phyloP scores from a whole-genome alignment of 1,140 invertebrate species.

The Dryas iulia region DNA sequence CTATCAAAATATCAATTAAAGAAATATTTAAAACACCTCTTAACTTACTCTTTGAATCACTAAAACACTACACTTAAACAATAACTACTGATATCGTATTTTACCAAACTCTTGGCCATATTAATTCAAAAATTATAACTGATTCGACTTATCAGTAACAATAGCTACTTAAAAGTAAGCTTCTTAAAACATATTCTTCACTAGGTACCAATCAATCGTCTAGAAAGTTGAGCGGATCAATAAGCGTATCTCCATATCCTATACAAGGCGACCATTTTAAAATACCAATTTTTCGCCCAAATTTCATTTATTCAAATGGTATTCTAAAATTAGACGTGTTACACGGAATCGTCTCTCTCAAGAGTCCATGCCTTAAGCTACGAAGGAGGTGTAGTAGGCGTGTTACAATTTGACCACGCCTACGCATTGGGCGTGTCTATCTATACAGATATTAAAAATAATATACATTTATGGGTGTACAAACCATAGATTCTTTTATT shows the following conservation, averaged over 20 bases:
- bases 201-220: conserved; percentile 68
- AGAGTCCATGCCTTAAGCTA: conserved; percentile 47
- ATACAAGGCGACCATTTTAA: conserved; percentile 46
- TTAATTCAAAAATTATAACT: neutral
- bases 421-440: conserved; percentile 50
- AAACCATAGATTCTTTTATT: neutral
- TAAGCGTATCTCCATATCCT: conserved; percentile 61
- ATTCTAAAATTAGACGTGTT: conserved; percentile 56
- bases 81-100: too few species aligned
- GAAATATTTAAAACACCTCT: too few species aligned
- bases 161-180: neutral
- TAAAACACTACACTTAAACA: too few species aligned
- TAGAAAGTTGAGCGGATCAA: conserved; percentile 73
- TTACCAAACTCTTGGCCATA: neutral
- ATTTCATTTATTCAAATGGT: conserved; percentile 32
- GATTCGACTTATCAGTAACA: neutral
- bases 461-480: neutral
- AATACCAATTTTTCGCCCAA: conserved; percentile 38
- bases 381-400: conserved; percentile 59
- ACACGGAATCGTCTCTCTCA: conserved; percentile 59
- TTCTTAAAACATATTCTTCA: conserved; percentile 32
- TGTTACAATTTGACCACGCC: conserved; percentile 54
- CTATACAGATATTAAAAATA: conserved; percentile 30
- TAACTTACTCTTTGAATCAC: too few species aligned
- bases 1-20: too few species aligned